Percentiles rank a stretch among this genome's conserved stretches.
Evolutionary conservation across 2,797 vertebrate genomes (phyloP).

Genomic region (Chelonia mydas): DNA sequence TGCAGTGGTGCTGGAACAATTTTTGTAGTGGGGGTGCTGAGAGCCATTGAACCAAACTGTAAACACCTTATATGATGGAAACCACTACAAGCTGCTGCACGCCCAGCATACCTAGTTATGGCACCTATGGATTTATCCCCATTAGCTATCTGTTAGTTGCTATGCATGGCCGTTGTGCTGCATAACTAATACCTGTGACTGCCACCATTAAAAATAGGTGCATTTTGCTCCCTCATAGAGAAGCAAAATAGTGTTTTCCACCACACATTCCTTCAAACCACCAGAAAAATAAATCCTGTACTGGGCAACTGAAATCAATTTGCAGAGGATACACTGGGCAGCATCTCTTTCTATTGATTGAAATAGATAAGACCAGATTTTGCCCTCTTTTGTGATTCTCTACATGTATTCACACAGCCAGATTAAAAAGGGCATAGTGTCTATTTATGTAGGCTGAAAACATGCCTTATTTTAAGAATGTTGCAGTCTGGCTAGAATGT

Average conservation of each 20-base stretch:
- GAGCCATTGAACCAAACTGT: no score
- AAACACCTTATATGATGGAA: no score
- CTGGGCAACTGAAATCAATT: background rate
- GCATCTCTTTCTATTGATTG: background rate
- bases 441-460: background rate
- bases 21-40: no score
- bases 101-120: no score
- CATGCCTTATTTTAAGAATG: background rate
- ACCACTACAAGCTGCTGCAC: no score
- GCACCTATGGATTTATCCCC: background rate
- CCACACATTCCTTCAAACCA: background rate
- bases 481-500: background rate
- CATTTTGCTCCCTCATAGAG: background rate
- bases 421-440: background rate
- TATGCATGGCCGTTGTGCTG: background rate
- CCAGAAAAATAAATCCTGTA: background rate
- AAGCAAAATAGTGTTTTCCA: background rate
- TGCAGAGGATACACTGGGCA: background rate
- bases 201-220: background rate
- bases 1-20: no score
- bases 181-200: background rate
- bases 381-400: background rate
- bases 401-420: background rate
- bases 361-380: background rate
- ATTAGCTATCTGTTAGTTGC: background rate